Evolutionary conservation across 2,113 vertebrate genomes (phyloP).

Genomic region (Speoplatyrhinus poulsoni): DNA sequence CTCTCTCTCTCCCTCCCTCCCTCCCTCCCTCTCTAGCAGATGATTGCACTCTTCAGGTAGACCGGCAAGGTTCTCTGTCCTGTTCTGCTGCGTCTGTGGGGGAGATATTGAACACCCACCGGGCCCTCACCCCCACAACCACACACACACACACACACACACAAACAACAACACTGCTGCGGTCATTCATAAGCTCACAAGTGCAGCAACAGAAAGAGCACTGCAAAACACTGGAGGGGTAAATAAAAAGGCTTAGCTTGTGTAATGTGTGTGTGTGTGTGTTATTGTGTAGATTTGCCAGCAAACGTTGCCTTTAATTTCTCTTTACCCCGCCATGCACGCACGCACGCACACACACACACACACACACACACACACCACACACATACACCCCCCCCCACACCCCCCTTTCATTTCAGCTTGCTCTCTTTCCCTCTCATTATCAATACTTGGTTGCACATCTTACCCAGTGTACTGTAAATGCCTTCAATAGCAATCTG

Average conservation of each 20-base stretch:
- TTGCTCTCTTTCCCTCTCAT: slow-evolving; percentile 48
- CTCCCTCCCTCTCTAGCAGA: slow-evolving; percentile 10
- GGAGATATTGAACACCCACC: not conserved
- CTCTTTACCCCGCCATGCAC: no score
- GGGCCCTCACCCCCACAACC: not conserved
- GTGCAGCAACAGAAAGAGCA: slow-evolving; percentile 8
- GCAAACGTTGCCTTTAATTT: slow-evolving; percentile 21
- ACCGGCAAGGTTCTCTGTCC: slow-evolving; percentile 9
- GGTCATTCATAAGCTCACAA: slow-evolving; percentile 40
- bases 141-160: not conserved
- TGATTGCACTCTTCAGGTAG: slow-evolving; percentile 29
- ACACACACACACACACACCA: no score
- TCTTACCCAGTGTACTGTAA: slow-evolving; percentile 74
- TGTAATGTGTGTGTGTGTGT: not conserved
- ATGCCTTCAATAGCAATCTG: slow-evolving; percentile 71
- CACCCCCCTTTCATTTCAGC: slow-evolving; percentile 14
- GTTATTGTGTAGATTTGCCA: slow-evolving; percentile 2
- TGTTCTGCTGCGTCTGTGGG: not conserved
- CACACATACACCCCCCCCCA: no score
- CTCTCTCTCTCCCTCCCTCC: not conserved
- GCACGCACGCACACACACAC: no score
- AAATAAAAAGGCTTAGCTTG: slow-evolving; percentile 45
- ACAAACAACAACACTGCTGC: slow-evolving; percentile 2
- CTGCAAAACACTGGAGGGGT: slow-evolving; percentile 22
- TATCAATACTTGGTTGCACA: slow-evolving; percentile 70